These are phyloP conservation scores for Seriola quinqueradiata DNA, from an alignment of 2,113 vertebrate species.

Conservation along the genomic window DNA sequence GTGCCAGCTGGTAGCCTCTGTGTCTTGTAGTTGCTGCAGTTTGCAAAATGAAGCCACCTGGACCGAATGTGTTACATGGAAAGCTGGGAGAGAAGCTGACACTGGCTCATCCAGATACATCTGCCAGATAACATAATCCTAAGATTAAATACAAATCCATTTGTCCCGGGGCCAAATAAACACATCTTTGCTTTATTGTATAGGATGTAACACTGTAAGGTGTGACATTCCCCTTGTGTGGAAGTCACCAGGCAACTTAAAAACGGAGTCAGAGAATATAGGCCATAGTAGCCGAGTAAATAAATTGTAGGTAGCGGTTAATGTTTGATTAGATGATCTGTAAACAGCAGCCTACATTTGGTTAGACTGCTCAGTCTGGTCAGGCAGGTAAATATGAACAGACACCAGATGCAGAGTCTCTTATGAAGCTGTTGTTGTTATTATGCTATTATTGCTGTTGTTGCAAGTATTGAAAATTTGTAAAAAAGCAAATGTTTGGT, in stretches of 20 bases:
- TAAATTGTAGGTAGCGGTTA: slow-evolving; percentile 61
- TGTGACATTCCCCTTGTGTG: slow-evolving; percentile 18
- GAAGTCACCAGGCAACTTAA: background rate
- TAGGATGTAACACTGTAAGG: background rate
- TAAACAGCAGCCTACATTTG: slow-evolving; percentile 3
- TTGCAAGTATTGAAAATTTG: background rate
- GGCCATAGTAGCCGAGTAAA: slow-evolving; percentile 40
- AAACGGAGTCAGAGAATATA: slow-evolving; percentile 17
- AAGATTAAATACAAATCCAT: slow-evolving; percentile 59
- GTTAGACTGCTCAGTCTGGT: slow-evolving; percentile 4
- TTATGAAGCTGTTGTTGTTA: background rate
- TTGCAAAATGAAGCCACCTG: slow-evolving; percentile 51
- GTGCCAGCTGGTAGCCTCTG: slow-evolving; percentile 24
- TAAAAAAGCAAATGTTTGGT: background rate
- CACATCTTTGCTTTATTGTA: background rate
- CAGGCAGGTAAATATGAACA: background rate
- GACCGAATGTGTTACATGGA: slow-evolving; percentile 47
- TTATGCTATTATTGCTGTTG: background rate
- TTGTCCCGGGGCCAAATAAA: slow-evolving; percentile 48
- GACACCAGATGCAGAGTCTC: background rate
- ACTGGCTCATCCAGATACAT: slow-evolving; percentile 8
- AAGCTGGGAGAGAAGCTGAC: slow-evolving; percentile 23
- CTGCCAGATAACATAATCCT: slow-evolving; percentile 39
- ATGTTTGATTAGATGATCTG: slow-evolving; percentile 61
- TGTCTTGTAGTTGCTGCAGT: slow-evolving; percentile 30